These are phyloP conservation scores for Catotricha subobsoleta DNA, from an alignment of 2,888 invertebrate genomes.

Conservation along the genomic window DNA sequence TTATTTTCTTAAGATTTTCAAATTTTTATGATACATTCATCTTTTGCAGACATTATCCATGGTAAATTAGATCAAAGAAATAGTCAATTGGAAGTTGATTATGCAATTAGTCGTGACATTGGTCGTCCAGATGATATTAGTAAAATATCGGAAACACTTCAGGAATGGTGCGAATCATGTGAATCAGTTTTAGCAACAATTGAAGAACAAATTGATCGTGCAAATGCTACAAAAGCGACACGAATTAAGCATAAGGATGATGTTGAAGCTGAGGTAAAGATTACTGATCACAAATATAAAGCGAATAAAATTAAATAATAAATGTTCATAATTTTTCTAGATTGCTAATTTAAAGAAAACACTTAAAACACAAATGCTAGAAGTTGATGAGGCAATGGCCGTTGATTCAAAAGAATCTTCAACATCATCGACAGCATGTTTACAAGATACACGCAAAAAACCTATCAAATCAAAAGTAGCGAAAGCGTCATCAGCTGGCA, in stretches of 20 bases:
- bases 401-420: constrained; percentile 47
- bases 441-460: constrained; percentile 26
- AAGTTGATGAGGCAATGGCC: constrained; percentile 71
- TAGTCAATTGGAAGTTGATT: constrained; percentile 82
- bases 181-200: constrained; percentile 77
- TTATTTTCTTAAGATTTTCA: background rate
- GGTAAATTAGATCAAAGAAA: constrained; percentile 94
- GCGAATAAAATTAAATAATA: background rate
- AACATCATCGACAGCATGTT: constrained; percentile 11
- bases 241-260: constrained; percentile 61
- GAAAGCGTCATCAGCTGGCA: constrained; percentile 17
- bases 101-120: constrained; percentile 84
- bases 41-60: constrained; percentile 83
- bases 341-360: constrained; percentile 76
- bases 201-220: constrained; percentile 72
- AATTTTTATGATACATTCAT: too few relatives aligned
- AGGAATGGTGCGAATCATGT: constrained; percentile 80
- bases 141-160: constrained; percentile 60
- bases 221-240: constrained; percentile 69
- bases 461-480: constrained; percentile 23
- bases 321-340: constrained; percentile 30
- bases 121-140: constrained; percentile 66
- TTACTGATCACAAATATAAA: constrained; percentile 4
- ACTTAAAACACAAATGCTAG: constrained; percentile 59
- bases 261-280: constrained; percentile 64